These are phyloP conservation scores for Clarias batrachus DNA, from an alignment of 2,113 vertebrate genomes.

Conservation along the genomic window DNA sequence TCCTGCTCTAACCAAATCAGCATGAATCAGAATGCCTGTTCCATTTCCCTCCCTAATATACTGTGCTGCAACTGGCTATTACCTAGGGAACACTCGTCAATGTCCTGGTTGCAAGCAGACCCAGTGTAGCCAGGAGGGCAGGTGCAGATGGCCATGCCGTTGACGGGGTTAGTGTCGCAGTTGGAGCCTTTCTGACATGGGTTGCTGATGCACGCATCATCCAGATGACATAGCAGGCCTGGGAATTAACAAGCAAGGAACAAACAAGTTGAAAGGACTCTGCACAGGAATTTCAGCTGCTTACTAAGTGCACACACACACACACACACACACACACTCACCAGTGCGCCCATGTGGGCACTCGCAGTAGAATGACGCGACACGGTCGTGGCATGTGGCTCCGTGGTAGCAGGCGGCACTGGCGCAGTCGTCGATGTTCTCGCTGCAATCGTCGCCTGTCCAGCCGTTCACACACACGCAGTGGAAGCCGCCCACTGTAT, in stretches of 20 bases:
- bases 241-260: neutral
- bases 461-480: slow-evolving; percentile 95
- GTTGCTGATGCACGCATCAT: slow-evolving; percentile 95
- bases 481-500: slow-evolving; percentile 85
- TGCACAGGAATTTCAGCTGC: neutral
- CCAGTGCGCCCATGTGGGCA: slow-evolving; percentile 92
- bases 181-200: slow-evolving; percentile 96
- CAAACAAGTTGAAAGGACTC: neutral
- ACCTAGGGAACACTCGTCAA: slow-evolving; percentile 92
- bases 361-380: slow-evolving; percentile 97
- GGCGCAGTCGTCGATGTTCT: slow-evolving; percentile 94
- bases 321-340: slow-evolving; percentile 49
- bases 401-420: slow-evolving; percentile 87
- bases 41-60: neutral
- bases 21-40: too few species aligned
- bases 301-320: neutral
- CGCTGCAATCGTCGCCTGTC: slow-evolving; percentile 93
- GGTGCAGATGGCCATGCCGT: slow-evolving; percentile 95
- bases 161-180: slow-evolving; percentile 96
- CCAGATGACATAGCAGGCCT: slow-evolving; percentile 93
- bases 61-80: slow-evolving; percentile 31
- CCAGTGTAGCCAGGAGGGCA: slow-evolving; percentile 92
- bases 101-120: slow-evolving; percentile 90
- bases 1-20: neutral
- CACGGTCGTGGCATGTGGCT: slow-evolving; percentile 91